phyloP scores from a whole-genome alignment of 1,140 invertebrate species.

The Rhysida immarginata region DNA sequence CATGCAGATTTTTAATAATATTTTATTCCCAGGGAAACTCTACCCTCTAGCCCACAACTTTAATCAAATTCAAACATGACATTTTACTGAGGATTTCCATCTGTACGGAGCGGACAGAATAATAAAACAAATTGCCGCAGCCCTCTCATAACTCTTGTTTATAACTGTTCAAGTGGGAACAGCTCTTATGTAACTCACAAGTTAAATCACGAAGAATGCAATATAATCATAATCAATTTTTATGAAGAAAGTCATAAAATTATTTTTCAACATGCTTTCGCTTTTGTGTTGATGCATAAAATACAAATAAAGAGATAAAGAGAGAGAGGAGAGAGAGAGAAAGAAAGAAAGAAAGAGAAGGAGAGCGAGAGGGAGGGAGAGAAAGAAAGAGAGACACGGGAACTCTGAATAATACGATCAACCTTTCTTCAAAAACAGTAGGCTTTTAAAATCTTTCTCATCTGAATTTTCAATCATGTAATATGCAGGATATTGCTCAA shows the following conservation, averaged over 20 bases:
- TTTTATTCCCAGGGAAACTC: slow-evolving; percentile 1
- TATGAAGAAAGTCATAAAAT: too few species aligned
- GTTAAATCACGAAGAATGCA: background rate
- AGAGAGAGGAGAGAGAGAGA: too few species aligned
- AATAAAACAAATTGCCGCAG: background rate
- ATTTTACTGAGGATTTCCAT: background rate
- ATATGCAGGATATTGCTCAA: background rate
- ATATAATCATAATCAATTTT: too few species aligned
- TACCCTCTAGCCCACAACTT: background rate
- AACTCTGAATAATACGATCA: too few species aligned
- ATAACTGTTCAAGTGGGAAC: background rate
- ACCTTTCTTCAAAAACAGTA: too few species aligned
- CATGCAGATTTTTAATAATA: background rate
- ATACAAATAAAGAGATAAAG: too few species aligned
- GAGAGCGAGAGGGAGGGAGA: too few species aligned
- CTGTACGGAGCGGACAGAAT: background rate
- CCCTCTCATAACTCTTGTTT: background rate
- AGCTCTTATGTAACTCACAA: background rate
- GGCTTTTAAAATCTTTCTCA: background rate
- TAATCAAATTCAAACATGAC: background rate
- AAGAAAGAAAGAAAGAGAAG: too few species aligned
- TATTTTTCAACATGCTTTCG: too few species aligned
- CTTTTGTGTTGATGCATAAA: too few species aligned
- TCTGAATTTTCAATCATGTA: background rate
- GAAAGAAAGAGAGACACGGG: too few species aligned